These are phyloP conservation scores for Myotis yumanensis DNA, from an alignment of 2,113 vertebrate species.

Conservation along the genomic window DNA sequence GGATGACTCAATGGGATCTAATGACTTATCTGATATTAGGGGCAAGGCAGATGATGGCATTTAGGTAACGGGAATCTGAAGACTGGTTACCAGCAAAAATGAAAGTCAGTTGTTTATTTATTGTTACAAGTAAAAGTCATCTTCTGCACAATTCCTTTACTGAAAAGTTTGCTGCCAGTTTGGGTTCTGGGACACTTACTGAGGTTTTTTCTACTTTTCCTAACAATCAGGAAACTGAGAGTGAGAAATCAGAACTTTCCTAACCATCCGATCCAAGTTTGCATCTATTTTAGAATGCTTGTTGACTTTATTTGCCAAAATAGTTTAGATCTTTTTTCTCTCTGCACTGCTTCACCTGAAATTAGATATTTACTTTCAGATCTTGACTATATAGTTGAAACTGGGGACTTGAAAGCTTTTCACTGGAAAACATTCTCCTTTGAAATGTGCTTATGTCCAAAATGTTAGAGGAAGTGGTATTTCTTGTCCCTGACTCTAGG, in stretches of 20 bases:
- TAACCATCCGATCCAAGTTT: background rate
- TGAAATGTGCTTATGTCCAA: background rate
- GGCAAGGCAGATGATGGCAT: background rate
- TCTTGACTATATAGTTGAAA: background rate
- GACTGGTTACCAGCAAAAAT: background rate
- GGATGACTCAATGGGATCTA: background rate
- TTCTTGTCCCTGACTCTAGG: background rate
- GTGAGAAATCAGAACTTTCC: background rate
- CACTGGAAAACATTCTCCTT: background rate
- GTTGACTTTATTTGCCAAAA: background rate
- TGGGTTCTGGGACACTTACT: background rate
- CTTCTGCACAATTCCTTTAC: background rate
- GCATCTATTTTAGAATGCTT: background rate
- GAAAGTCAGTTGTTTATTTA: background rate
- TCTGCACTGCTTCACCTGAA: background rate
- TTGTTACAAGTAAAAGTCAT: background rate
- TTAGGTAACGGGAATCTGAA: background rate
- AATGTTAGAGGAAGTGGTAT: background rate
- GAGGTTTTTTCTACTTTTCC: background rate
- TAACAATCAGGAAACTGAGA: background rate
- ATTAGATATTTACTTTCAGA: background rate
- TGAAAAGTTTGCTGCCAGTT: background rate
- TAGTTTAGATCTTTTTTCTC: background rate
- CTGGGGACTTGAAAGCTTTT: background rate
- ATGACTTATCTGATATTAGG: background rate